Conservation (phyloP, 2,888 invertebrate genomes). For the Sisyra nigra region DNA sequence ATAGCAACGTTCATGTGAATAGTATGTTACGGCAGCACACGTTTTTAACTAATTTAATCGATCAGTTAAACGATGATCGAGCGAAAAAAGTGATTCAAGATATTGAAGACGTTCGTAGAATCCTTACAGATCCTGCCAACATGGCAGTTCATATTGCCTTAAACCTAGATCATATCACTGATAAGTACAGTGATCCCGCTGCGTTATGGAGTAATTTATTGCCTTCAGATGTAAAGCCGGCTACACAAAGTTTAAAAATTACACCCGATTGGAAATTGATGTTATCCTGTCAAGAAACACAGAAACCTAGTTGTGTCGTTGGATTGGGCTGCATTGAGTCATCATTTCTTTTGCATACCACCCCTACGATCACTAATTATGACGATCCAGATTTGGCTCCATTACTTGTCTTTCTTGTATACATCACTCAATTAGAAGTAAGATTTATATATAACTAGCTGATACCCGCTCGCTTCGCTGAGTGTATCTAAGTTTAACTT, state of each 20-base stretch:
- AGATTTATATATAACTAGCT: too few relatives aligned
- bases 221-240: constrained; percentile 3
- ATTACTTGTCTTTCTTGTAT: constrained; percentile 64
- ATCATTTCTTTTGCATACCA: constrained; percentile 49
- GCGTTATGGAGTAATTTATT: constrained; percentile 35
- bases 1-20: constrained; percentile 53
- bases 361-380: constrained; percentile 47
- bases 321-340: constrained; percentile 75
- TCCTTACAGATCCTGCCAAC: constrained; percentile 41
- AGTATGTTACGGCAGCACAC: constrained; percentile 61
- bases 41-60: constrained; percentile 53
- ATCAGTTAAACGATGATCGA: constrained; percentile 33
- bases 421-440: constrained; percentile 73
- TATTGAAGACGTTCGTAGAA: constrained; percentile 39
- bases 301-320: constrained; percentile 43
- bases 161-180: constrained; percentile 41
- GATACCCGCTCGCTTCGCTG: too few relatives aligned
- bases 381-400: constrained; percentile 50
- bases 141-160: constrained; percentile 56
- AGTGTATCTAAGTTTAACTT: too few relatives aligned
- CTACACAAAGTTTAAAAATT: constrained; percentile 22
- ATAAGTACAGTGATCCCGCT: constrained; percentile 28
- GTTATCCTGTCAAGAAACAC: constrained; percentile 19
- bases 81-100: constrained; percentile 33
- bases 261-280: constrained; percentile 31